Conservation (phyloP, 2,888 invertebrate genomes). For the Brenthis ino region DNA sequence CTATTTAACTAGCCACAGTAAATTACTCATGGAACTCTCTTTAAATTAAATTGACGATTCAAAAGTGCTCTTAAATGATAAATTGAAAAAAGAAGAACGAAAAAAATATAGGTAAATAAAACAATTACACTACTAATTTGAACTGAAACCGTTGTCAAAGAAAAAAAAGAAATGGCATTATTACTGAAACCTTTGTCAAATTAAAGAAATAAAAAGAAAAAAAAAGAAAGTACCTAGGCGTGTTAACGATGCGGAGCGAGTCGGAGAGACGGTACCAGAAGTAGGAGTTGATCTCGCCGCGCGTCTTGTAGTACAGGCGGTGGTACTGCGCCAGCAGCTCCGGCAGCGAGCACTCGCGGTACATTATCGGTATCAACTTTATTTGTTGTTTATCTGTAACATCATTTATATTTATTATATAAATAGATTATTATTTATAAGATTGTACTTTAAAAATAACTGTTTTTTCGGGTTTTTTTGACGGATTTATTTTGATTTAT, state of each 20-base stretch:
- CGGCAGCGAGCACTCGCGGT: constrained; percentile 85
- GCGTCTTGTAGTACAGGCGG: constrained; percentile 77
- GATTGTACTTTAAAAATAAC: too few relatives aligned
- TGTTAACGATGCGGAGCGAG: constrained; percentile 63
- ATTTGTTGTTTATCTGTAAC: constrained; percentile 66
- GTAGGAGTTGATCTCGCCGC: constrained; percentile 66
- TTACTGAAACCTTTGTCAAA: too few relatives aligned
- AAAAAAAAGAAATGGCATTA: not conserved
- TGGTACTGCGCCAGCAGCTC: constrained; percentile 85
- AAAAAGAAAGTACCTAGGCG: constrained; percentile 36
- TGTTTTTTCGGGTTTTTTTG: too few relatives aligned
- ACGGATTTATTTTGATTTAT: too few relatives aligned
- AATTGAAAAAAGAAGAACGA: too few relatives aligned
- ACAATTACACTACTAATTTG: too few relatives aligned
- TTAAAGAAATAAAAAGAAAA: too few relatives aligned
- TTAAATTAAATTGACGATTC: too few relatives aligned
- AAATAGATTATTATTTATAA: too few relatives aligned
- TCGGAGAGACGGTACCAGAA: constrained; percentile 87
- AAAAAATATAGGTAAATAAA: not conserved
- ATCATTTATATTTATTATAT: not conserved
- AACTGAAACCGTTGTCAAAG: not conserved
- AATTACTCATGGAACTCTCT: too few relatives aligned
- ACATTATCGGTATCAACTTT: constrained; percentile 88
- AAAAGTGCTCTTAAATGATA: too few relatives aligned
- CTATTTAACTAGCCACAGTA: too few relatives aligned